Evolutionary conservation across 1,140 invertebrate genomes (phyloP), one percentile per base, ranked within the genome.

Genomic region (Metopolophium dirhodum): DNA sequence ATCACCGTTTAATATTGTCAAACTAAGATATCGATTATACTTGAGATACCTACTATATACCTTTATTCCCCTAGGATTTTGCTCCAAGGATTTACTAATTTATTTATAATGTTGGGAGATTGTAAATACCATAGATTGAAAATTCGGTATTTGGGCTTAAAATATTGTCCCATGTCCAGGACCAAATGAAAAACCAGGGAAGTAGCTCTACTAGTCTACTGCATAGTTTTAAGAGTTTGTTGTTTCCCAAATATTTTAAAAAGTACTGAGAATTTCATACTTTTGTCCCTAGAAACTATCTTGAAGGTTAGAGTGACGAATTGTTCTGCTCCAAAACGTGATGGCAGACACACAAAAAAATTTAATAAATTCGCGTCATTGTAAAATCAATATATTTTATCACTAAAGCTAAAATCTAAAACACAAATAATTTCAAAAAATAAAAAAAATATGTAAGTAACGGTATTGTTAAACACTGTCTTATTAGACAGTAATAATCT

Each of bases 1-100:
- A 77, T 77, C 30, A 18, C 14, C 18, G 30, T 77, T 14, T 77
- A 77, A 35, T 77, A 77, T 77, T 77, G 18, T 20, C 4, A 77
- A n/a, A 77, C 61, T 77, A n/a, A n/a, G 61, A 77, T 77, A 77
- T 77, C 61, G 30, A n/a, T 77, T n/a, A 68, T 68, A n/a, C 61
- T 68, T 68, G 61, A n/a, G n/a, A 30, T n/a, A 77, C 61, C 61
- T n/a, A 68, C 26, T n/a, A 68, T 30, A 68, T 68, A 68, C 14
- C 61, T 77, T n/a, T 77, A 77, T 77, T 4, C 61, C 14, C 18
- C 6, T 77, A 77, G 61, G 61, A n/a, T 77, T 77, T 30, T 77
- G 18, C 30, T 26, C 61, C 30, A 18, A 14, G n/a, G 30, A 18
- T n/a, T 77, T 77, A n/a, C 61, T 77, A 77, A 77, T 77, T 77